A percentile compares a stretch with the other conserved stretches of the same genome.
Evolutionary conservation across 1,140 invertebrate species (phyloP).

Genomic region (Periplaneta americana): DNA sequence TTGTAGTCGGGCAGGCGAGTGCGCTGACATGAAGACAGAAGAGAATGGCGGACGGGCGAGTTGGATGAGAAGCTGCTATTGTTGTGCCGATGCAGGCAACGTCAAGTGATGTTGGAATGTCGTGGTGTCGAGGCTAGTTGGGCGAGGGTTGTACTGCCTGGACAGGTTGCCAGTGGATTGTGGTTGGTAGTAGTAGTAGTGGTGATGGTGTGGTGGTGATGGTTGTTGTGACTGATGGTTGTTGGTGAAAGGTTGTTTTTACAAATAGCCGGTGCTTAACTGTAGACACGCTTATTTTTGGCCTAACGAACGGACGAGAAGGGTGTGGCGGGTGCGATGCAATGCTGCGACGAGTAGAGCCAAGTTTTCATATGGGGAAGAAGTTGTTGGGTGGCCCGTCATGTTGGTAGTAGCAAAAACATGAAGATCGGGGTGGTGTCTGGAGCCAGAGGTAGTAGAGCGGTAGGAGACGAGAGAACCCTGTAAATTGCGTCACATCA

Average conservation of each 20-base stretch:
- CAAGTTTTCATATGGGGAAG: conserved; percentile 20
- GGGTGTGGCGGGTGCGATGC: neutral
- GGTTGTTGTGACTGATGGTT: conserved; percentile 16
- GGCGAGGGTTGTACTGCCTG: conserved; percentile 10
- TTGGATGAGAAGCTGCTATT: conserved; percentile 17
- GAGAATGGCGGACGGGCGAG: conserved; percentile 13
- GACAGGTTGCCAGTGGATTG: neutral
- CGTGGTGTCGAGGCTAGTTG: neutral
- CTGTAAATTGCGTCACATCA: conserved; percentile 21
- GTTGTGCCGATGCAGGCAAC: conserved; percentile 8
- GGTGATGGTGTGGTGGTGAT: conserved; percentile 10
- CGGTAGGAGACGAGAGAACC: conserved; percentile 16
- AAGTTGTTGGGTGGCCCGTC: conserved; percentile 7
- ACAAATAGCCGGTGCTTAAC: conserved; percentile 2
- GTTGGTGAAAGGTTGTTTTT: conserved; percentile 18
- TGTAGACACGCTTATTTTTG: conserved; percentile 12
- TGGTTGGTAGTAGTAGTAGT: neutral
- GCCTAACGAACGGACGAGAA: conserved; percentile 15
- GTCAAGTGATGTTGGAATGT: conserved; percentile 18
- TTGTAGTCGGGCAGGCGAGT: conserved; percentile 9
- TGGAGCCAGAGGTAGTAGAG: conserved; percentile 19
- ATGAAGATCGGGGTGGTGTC: conserved; percentile 14
- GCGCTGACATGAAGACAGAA: conserved; percentile 21
- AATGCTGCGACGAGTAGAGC: conserved; percentile 17
- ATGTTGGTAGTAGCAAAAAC: conserved; percentile 20